Evolutionary conservation across 2,113 vertebrate genomes (phyloP).

Genomic region (Alectura lathami): DNA sequence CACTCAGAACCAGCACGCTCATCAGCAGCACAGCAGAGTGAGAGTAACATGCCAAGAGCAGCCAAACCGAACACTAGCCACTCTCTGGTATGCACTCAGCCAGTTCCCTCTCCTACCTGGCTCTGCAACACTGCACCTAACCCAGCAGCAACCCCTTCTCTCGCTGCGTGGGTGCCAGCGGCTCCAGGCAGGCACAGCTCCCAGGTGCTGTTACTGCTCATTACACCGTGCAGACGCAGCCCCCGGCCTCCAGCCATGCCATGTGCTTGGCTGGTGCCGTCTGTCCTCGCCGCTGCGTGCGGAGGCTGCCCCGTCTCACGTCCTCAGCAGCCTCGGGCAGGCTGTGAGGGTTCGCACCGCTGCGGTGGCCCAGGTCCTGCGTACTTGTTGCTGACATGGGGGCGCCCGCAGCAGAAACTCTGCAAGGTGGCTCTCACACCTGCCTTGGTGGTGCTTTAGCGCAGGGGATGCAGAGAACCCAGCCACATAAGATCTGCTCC

Average conservation of each 20-base stretch:
- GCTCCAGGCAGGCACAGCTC: neutral
- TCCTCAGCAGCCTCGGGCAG: neutral
- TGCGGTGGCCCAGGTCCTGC: neutral
- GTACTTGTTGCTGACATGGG: neutral
- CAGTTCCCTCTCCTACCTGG: neutral
- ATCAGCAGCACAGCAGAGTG: neutral
- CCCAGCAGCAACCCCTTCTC: neutral
- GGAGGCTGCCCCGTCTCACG: neutral
- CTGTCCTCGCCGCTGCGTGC: neutral
- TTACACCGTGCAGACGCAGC: neutral
- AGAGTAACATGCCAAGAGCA: neutral
- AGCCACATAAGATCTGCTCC: neutral
- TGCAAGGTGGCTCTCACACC: neutral
- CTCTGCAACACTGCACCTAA: neutral
- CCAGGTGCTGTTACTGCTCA: neutral
- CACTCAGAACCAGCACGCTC: neutral
- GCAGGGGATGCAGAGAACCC: neutral
- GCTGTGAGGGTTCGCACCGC: neutral
- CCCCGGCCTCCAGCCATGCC: neutral
- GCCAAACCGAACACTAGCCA: neutral
- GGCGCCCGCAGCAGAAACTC: neutral
- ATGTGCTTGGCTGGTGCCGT: neutral
- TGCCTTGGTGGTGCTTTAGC: neutral
- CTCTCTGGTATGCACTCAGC: neutral
- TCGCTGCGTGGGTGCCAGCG: neutral